These are phyloP conservation scores for Apocrypta bakeri DNA, from an alignment of 1,140 invertebrate genomes.

Conservation along the genomic window DNA sequence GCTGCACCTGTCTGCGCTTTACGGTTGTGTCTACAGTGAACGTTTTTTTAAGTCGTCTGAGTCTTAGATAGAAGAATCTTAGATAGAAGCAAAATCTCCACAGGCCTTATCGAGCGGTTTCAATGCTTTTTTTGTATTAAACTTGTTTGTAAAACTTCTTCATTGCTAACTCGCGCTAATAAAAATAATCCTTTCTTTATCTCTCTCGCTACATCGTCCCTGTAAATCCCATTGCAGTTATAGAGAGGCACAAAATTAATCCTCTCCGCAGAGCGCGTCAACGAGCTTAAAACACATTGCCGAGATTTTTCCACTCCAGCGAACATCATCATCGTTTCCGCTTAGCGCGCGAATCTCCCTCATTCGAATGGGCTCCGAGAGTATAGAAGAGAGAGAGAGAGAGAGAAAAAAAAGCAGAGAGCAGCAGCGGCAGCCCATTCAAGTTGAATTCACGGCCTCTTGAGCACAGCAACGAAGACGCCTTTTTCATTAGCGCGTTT, in stretches of 20 bases:
- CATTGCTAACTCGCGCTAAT: too few relatives aligned
- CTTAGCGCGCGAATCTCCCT: neutral
- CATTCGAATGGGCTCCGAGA: too few relatives aligned
- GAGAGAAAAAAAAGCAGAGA: neutral
- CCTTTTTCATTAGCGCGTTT: neutral
- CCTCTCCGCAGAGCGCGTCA: neutral
- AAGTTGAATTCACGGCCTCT: slow-evolving; percentile 33
- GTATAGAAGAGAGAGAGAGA: neutral
- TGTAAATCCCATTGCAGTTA: neutral
- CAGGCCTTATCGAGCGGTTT: too few relatives aligned
- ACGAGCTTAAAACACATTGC: slow-evolving; percentile 5
- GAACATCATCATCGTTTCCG: slow-evolving; percentile 1
- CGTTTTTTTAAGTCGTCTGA: too few relatives aligned
- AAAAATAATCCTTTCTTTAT: too few relatives aligned
- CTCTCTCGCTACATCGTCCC: too few relatives aligned
- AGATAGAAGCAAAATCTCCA: too few relatives aligned
- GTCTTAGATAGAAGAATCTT: too few relatives aligned
- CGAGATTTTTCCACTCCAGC: slow-evolving; percentile 25
- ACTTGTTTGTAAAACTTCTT: too few relatives aligned
- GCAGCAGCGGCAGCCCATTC: neutral
- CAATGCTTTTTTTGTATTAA: too few relatives aligned
- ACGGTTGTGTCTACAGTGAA: too few relatives aligned
- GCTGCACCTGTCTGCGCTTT: too few relatives aligned
- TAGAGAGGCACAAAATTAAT: neutral
- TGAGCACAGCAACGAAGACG: slow-evolving; percentile 14